Evolutionary conservation across 2,888 invertebrate genomes (phyloP), one percentile per base, ranked within the genome.

Genomic region (Eustalomyia histrio): DNA sequence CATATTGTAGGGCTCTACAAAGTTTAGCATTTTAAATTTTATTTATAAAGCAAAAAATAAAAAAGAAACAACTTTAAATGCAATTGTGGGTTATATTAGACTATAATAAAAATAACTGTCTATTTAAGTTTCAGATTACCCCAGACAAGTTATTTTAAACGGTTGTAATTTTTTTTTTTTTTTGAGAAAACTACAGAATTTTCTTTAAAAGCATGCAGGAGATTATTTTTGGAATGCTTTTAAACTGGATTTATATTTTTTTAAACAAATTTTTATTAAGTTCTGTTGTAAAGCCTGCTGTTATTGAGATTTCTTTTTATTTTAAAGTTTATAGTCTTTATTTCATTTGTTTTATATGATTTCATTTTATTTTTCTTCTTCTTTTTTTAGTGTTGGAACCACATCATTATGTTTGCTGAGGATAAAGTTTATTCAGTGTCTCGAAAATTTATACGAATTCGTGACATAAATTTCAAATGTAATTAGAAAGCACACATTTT

Each of bases 401-500:
- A 12, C 16, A 10, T 67, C 53, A 14, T 35, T 33, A 29, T 57
- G 60, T 81, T 81, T 73, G 76, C 53, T 61, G 24, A 79, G 75
- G 76, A 72, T 65, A 76, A 82, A 79, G 72, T 82, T 82, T 82
- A 79, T 79, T 65, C 76, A 69, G 65, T 61, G 80, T 76, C 73
- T 81, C 64, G 64, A 24, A 76, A n/a, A 63, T 69, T 82, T 61
- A 65, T 71, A 58, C 68, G 71, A 83, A 80, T 68, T 79, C 84
- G 84, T 84, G 84, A 84, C 84, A 83, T 76, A 84, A 84, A 84
- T 84, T 83, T 79, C 61, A 47, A 78, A 83, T 84, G 84, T 81
- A 84, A 84, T 84, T 83, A 84, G 82, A 83, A 82, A 81, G 80
- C n/a, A n/a, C 43, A 57, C n/a, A n/a, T 14, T 67, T 65, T 47